A percentile compares a stretch with the other conserved stretches of the same genome.
phyloP scores from a whole-genome alignment of 2,113 vertebrate genomes.

The Noctilio leporinus region DNA sequence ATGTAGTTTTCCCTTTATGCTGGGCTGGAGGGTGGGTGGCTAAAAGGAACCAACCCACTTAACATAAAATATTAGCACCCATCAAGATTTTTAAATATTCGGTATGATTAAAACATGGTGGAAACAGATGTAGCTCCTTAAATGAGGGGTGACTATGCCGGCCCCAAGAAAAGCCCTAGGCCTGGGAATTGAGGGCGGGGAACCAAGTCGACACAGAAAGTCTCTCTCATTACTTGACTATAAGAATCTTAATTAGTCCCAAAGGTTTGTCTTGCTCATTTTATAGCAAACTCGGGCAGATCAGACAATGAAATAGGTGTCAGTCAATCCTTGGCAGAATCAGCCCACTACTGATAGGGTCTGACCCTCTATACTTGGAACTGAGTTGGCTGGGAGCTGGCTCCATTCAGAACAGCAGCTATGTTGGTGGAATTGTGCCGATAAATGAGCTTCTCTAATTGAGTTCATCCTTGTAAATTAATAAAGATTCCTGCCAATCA shows the following conservation, averaged over 20 bases:
- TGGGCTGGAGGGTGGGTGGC: not conserved
- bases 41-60: slow-evolving; percentile 65
- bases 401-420: slow-evolving; percentile 62
- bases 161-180: slow-evolving; percentile 75
- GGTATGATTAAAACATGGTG: slow-evolving; percentile 69
- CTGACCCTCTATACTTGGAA: slow-evolving; percentile 60
- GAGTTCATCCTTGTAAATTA: slow-evolving; percentile 79
- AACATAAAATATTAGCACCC: slow-evolving; percentile 76
- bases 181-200: slow-evolving; percentile 47
- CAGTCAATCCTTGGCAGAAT: slow-evolving; percentile 67
- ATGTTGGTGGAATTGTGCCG: slow-evolving; percentile 66
- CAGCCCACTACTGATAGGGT: slow-evolving; percentile 1
- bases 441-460: slow-evolving; percentile 77
- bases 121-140: slow-evolving; percentile 73
- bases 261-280: slow-evolving; percentile 72
- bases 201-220: slow-evolving; percentile 62
- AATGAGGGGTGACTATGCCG: slow-evolving; percentile 71
- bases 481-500: slow-evolving; percentile 75
- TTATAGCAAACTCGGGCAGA: slow-evolving; percentile 73
- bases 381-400: slow-evolving; percentile 70
- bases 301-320: slow-evolving; percentile 73
- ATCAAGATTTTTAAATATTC: slow-evolving; percentile 42
- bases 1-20: not conserved
- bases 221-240: slow-evolving; percentile 75
- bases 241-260: slow-evolving; percentile 85